Base-by-base conservation (phyloP, 2,797 vertebrate genomes). In the Nannoperca australis region DNA sequence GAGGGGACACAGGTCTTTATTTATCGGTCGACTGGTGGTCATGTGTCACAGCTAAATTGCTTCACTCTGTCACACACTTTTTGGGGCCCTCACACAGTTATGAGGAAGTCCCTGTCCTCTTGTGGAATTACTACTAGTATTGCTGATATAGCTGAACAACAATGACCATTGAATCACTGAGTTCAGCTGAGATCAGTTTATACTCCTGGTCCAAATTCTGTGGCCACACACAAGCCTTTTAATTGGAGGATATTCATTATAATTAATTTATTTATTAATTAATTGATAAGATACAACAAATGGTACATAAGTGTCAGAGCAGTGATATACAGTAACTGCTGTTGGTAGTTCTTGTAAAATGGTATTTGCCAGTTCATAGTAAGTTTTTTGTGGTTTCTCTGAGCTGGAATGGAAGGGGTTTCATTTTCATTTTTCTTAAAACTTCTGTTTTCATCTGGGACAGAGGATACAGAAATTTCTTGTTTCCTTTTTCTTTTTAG, bases 21-120 rank as follows among this genome's bases (percentile, higher is more conserved):
- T 30, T 70, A 15, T 60, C 44, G 51, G 32, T 3, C 9, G 54
- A 20, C 53, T 40, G 32, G 17, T 30, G 50, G 71, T 83, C 78
- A 40, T 64, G 70, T 76, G 76, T 47, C 59, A 8, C 10, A 61
- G 65, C 44, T 62, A 42, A 58, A 65, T 69, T 69, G 38, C 73
- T 76, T 82, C 65, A 55, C 49, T 54, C n/a, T 42, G 53, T 80
- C 72, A 77, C n/a, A 68, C 66, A 36, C 50, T 32, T 69, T 47
- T 32, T 69, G 53, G 54, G 78, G 62, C 40, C 63, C 49, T 79
- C 50, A 66, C 71, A 78, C 65, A 55, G 30, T 53, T 61, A 64
- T 78, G 84, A 68, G 62, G 70, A 90, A 82, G 74, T 84, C 66
- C 24, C 73, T 82, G 65, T 79, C 58, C 45, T 58, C 54, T 36